Conservation (phyloP, 2,113 vertebrate genomes). For the western clawed frog (Xenopus tropicalis) region UCB_Xtro_10.0 CM004450.2:38869001-38869500, state of each 20-base stretch:
- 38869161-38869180: constrained; percentile 98
- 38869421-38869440: too few species aligned
- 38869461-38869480: too few species aligned
- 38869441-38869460: too few species aligned
- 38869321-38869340: not conserved
- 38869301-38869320: constrained; percentile 89
- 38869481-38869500: too few species aligned
- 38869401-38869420: too few species aligned
- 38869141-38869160: constrained; percentile 96
- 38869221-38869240: constrained; percentile 98
- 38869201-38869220: constrained; percentile 99
- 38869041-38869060: too few species aligned
- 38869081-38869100: constrained; percentile 49
- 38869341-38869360: too few species aligned
- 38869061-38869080: too few species aligned
- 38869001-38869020: too few species aligned
- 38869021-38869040: too few species aligned
- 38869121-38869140: constrained; percentile 98
- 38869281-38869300: constrained; percentile 88
- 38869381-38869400: too few species aligned
- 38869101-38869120: constrained; percentile 98
- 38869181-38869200: constrained; percentile 99
- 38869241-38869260: constrained; percentile 99
- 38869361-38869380: too few species aligned
- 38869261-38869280: constrained; percentile 98